Base-by-base conservation (phyloP, 2,888 invertebrate species). In the Metalampra italica region DNA sequence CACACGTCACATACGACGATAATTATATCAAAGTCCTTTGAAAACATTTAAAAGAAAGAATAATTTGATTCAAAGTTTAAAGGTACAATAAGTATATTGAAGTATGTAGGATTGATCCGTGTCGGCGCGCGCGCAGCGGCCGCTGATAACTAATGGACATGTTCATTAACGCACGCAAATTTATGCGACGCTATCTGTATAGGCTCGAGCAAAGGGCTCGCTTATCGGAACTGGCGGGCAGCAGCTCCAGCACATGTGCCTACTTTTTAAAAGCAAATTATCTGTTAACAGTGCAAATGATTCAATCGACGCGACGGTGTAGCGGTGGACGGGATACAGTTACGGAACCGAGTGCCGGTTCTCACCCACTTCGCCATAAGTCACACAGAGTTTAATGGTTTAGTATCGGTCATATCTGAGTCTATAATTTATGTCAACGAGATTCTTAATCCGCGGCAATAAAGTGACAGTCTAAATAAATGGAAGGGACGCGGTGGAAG, bases 381-480 rank as follows among this genome's bases (percentile, higher is more conserved):
- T 58, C 54, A 57, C 49, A 15, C 51, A 51, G 57, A 50, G 53
- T 60, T 60, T 60, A 66, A 66, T 60, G 67, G 66, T 70, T 65
- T 60, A 66, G 67, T 70, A 60, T 64, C 62, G 63, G 54, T 59
- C 55, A 67, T 73, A 77, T 70, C 69, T 75, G 63, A 74, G 69
- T 11, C 13, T 73, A 79, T 81, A 79, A 81, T 78, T 79, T 76
- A 83, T 78, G 75, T 83, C 82, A 79, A 75, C 78, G 67, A 78
- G 80, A 78, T 78, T 81, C 76, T 78, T 79, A 82, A 82, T 83
- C 78, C 77, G 68, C 71, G 63, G 78, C 75, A 71, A 72, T 80
- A 78, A 74, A 78, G 68, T 78, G 75, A 72, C 81, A 78, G 73
- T 72, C 72, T 67, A 74, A 77, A 79, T 78, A 77, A 79, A 77